Base-by-base conservation (phyloP, 2,888 invertebrate species). In the Neoitamus cyanurus region DNA sequence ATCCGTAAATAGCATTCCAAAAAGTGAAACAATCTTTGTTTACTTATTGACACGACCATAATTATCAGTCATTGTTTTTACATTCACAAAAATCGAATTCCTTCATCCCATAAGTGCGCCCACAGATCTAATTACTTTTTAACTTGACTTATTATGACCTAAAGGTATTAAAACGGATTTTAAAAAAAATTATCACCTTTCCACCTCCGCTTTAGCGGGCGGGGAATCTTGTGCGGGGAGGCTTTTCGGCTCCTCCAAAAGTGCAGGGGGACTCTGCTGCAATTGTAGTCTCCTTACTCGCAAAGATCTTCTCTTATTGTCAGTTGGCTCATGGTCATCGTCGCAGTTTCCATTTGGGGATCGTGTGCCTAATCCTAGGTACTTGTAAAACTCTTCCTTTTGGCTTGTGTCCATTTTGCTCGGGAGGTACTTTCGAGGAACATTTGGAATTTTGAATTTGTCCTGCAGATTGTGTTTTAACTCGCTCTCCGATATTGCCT, bases 361-460 rank as follows among this genome's bases (percentile, higher is more conserved):
- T 83, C 68, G 85, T 87, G 90, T 87, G 11, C 89, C 91, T 2
- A 91, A 88, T 0, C 91, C 91, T 20, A 91, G 87, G 85, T 91
- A 91, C 85, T 89, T 91, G 86, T 90, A 91, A 84, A 91, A 91
- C 84, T 91, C 91, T 58, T 91, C 90, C 84, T 91, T 91, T 85
- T 90, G 88, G 86, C 30, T 58, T 4, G 75, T 31, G 34, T 72
- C 70, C 31, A 69, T 83, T 37, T 84, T 86, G 0, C 42, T 11
- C n/a, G 72, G 34, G 1, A 25, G 58, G 75, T 84, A 83, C 68
- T 84, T 84, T 9, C 75, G 28, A 6, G 84, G 84, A 46, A 82
- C 83, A 30, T 28, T 70, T 3, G 85, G 85, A 31, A 85, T 72
- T 30, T 84, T 83, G 31, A 83, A 84, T n/a, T 58, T 34, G 5